Base-by-base conservation (phyloP, 2,797 vertebrate species). In the Malurus splendens region DNA sequence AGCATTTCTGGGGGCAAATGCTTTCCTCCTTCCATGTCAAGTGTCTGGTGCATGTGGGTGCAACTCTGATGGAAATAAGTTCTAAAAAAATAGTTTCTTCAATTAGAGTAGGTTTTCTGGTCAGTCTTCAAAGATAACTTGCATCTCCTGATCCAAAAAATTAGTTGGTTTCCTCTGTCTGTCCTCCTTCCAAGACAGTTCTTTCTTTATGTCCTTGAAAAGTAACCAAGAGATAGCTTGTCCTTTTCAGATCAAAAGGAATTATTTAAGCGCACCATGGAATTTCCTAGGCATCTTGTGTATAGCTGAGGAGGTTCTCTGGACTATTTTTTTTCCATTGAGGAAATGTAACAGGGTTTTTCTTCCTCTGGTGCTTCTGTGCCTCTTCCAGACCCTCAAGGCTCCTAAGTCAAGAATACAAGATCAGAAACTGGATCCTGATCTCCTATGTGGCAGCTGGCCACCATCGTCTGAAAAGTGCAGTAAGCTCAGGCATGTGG, bases 381-480 rank as follows among this genome's bases (percentile, higher is more conserved):
- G 83, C 66, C 44, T 14, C 48, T 91, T 87, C 52, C 79, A 91
- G 76, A 56, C 66, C 52, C 47, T 85, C n/a, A 41, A 33, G 87
- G 70, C 62, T 87, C 36, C 19, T 12, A 18, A 51, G 56, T 38
- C 71, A 86, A 73, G 73, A 72, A 71, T 27, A 54, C 0, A 20
- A 89, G 48, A 61, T 85, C 66, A 90, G 86, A 83, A 87, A 81
- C 44, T 80, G 75, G 57, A 61, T 87, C 75, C 84, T 42, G 65
- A 61, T 74, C 82, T 72, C 48, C 50, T 65, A 20, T 81, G 71
- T 91, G 72, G 75, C 71, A 88, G 45, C 24, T 2, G 1, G 74
- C 59, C 71, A 17, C 36, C 66, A 2, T 60, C 16, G 19, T 74
- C 62, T 83, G 70, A 72, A 33, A 62, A 56, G 55, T 33, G 41